Evolutionary conservation across 2,888 invertebrate species (phyloP).

Genomic region (Pristionchus japonicus): DNA sequence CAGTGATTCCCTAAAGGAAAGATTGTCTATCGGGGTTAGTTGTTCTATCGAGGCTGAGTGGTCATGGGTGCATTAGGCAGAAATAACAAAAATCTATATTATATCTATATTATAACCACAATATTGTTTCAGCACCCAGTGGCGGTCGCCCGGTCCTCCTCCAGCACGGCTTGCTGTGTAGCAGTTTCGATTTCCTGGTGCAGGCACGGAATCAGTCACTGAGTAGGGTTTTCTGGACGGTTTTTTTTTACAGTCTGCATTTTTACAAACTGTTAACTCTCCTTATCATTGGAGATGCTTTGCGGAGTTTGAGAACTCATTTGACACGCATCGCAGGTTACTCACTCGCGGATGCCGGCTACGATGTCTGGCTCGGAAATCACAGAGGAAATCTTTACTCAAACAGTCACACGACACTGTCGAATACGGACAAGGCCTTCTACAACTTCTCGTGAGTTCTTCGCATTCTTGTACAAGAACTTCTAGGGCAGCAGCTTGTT

Average conservation of each 20-base stretch:
- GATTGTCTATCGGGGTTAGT: too few species aligned
- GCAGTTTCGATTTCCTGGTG: background rate
- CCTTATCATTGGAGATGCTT: too few species aligned
- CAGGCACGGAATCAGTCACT: background rate
- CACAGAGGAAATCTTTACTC: background rate
- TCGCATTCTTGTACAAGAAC: background rate
- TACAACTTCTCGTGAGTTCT: background rate
- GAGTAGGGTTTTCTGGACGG: background rate
- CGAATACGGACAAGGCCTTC: too few species aligned
- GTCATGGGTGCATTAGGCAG: too few species aligned
- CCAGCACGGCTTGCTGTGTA: background rate
- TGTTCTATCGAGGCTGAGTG: too few species aligned
- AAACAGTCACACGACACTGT: background rate
- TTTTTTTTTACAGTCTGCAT: background rate
- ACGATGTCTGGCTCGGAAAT: background rate
- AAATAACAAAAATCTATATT: too few species aligned
- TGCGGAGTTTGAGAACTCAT: too few species aligned
- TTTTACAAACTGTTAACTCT: too few species aligned
- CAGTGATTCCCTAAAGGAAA: too few species aligned
- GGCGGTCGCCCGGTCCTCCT: background rate
- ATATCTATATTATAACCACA: too few species aligned
- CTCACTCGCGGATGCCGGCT: background rate
- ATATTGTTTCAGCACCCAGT: background rate
- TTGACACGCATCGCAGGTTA: background rate
- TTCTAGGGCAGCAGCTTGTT: too few species aligned